Evolutionary conservation across 2,113 vertebrate species (phyloP), one percentile per base, ranked within the genome.

Genomic region (Myrmecobius fasciatus): DNA sequence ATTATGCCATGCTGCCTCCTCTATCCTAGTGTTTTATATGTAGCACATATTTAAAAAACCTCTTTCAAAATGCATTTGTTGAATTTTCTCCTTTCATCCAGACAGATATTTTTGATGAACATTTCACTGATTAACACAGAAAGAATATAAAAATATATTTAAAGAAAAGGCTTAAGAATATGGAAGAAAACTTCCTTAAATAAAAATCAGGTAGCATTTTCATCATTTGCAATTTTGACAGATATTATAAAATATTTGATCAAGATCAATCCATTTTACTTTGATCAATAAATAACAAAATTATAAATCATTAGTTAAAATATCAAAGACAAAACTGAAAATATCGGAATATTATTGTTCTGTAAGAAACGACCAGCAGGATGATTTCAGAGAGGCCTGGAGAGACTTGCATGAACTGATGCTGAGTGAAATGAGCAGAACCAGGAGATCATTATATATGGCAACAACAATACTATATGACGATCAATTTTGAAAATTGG

Each of bases 101-200:
- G 46, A 24, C 8, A 31, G 8, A 89, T 5, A 53, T 7, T 88
- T n/a, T 3, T 54, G 89, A 60, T 92, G 53, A 49, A 24, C 28
- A 93, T 94, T 94, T 89, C 75, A 60, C 5, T 36, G 6, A 49
- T 49, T 51, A 67, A 20, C 12, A 24, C 4, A 95, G 53, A n/a
- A 92, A 94, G 90, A 36, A 93, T 52, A 67, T 24, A 89, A n/a
- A 92, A 93, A 93, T 91, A 11, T 47, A n/a, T 31, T 83, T 56
- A 94, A n/a, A 89, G 46, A 6, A 25, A 43, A 96, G 51, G 4
- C 4, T 94, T 1, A 96, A 92, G 92, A 95, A 6, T 75, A 26
- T 90, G 17, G 91, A 96, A 93, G 52, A 8, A 93, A 51, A 8
- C 94, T 83, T 52, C 8, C 90, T 49, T 94, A 93, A 95, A 48